Evolutionary conservation across 2,113 vertebrate species (phyloP), one percentile per base, ranked within the genome.

Genomic region (Suncus etruscus): DNA sequence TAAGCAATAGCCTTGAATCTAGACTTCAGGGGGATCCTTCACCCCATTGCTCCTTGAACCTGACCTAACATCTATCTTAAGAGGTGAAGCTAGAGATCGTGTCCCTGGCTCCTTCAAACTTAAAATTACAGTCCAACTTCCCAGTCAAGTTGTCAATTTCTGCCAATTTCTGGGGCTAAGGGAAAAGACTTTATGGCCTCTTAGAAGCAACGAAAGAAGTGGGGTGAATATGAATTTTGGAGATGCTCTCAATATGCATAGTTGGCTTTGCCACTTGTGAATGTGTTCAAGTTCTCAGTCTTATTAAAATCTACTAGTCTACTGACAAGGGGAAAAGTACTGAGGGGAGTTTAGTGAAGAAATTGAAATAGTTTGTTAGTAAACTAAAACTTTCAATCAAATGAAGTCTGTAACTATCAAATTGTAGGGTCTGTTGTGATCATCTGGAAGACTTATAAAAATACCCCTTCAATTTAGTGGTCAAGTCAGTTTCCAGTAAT

Each of bases 91-190:
- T 80, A 68, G 77, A 85, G 93, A 95, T 93, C 31, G 0, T 63
- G 58, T 89, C 81, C 78, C 81, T 76, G 29, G 69, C 27, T 92
- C 81, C 86, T 96, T 95, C 81, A 82, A 76, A 95, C 39, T 83
- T 89, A 72, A 73, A 94, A 78, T 89, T 93, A 89, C 7, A 79
- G 51, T 22, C 69, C 31, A 65, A n/a, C 66, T 93, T 39, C 69
- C 51, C 32, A 61, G 31, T 25, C 32, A 18, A 70, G 58, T 58
- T 95, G 92, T 93, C 90, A 95, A 94, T 97, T 95, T 95, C 39
- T 91, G 70, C 39, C 89, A 91, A 89, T 92, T 93, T 93, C 54
- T 11, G 29, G 77, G 74, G 45, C 80, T 75, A 74, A 58, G 65
- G 87, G 77, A 83, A 87, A 78, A 84, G 74, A 39, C 18, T 91